Percentiles rank a stretch among this genome's conserved stretches.
phyloP scores from a whole-genome alignment of 1,140 invertebrate species.

The Drosophila oshimai region DNA sequence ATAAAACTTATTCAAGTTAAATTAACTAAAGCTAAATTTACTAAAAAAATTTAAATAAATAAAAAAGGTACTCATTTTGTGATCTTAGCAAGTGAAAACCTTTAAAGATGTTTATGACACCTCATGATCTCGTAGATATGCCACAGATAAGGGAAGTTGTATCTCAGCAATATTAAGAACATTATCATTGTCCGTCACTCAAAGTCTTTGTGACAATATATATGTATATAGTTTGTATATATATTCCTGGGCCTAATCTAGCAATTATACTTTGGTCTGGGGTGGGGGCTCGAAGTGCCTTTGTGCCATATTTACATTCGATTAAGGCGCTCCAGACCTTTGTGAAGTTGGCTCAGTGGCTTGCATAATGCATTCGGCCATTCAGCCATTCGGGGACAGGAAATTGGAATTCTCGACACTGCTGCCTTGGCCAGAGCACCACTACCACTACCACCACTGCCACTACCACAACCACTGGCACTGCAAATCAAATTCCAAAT shows the following conservation, averaged over 20 bases:
- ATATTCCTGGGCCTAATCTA: not conserved
- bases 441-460: not conserved
- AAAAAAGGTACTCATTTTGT: not conserved
- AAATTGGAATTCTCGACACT: slow-evolving; percentile 37
- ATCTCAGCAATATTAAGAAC: not conserved
- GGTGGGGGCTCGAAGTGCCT: not conserved
- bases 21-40: not conserved
- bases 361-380: slow-evolving; percentile 30
- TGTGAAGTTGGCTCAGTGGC: not conserved
- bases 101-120: slow-evolving; percentile 14
- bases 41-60: not conserved
- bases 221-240: not conserved
- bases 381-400: slow-evolving; percentile 25
- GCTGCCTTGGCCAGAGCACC: not conserved
- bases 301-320: slow-evolving; percentile 12
- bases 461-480: not conserved
- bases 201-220: not conserved
- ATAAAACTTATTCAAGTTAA: no score
- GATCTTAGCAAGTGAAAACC: not conserved
- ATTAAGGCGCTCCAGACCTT: not conserved
- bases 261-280: slow-evolving; percentile 8
- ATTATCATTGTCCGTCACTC: not conserved
- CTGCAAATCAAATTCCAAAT: slow-evolving; percentile 40
- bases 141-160: slow-evolving; percentile 8
- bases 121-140: slow-evolving; percentile 10